Base-by-base conservation (phyloP, 2,888 invertebrate genomes). In the Griposia aprilina region DNA sequence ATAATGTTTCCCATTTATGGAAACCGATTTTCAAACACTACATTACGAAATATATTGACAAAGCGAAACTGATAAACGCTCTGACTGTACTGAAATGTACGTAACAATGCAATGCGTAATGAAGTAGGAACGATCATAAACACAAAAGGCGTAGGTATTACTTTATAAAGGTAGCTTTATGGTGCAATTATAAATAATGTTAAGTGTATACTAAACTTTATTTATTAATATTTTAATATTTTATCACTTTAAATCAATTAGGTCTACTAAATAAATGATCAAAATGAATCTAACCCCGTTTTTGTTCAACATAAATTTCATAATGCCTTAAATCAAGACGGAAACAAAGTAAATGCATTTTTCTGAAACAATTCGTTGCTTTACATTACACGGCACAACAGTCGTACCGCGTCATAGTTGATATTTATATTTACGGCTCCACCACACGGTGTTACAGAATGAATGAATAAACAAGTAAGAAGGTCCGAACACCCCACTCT, bases 401-500 rank as follows among this genome's bases (percentile, higher is more conserved):
- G 63, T 78, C 74, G 70, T 66, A 80, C 57, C 41, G 45, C 80
- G 82, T 76, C 83, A 78, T 76, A 80, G 80, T 88, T 90, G 83
- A 86, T 91, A 89, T 91, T 89, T 90, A 91, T 92, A 90, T 92
- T 92, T 90, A 90, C 88, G 88, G 90, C 87, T 85, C 85, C 75
- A 74, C 78, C 81, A 84, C 78, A 72, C 74, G 74, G 73, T 72
- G 77, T 87, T 87, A 72, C 89, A 87, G 82, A 88, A 91, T 88
- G 87, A 92, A 93, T 94, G 91, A 94, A 95, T 94, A 93, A 94
- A 94, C 92, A 94, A 94, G 91, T 91, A 93, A 93, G 93, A 89
- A 93, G 92, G 94, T 92, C 92, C 92, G 90, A 93, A 86, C 90
- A 87, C 90, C 90, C 92, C 89, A 90, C 93, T 93, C 91, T 89